phyloP scores from a whole-genome alignment of 2,797 vertebrate genomes.

The Darevskia mixta region DNA sequence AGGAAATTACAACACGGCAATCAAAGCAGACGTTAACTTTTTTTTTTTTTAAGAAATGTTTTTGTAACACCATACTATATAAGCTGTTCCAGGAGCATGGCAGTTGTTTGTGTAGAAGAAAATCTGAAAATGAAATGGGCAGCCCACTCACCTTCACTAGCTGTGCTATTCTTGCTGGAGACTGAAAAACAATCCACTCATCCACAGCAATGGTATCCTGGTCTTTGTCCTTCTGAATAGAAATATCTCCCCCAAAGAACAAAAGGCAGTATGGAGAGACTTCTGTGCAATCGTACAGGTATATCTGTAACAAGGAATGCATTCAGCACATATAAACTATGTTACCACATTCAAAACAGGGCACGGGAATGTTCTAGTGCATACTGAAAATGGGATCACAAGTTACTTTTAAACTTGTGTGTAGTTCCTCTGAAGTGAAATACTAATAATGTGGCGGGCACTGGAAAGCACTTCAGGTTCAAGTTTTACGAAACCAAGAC shows the following conservation, averaged over 20 bases:
- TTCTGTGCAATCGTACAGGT: slow-evolving; percentile 97
- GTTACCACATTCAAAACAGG: neutral
- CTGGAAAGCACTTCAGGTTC: neutral
- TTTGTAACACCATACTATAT: neutral
- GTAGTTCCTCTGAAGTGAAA: neutral
- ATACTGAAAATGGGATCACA: neutral
- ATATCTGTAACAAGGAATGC: slow-evolving; percentile 85
- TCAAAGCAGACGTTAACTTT: neutral
- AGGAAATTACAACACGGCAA: neutral
- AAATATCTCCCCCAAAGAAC: slow-evolving; percentile 97
- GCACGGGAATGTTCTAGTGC: neutral
- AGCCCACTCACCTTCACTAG: slow-evolving; percentile 89
- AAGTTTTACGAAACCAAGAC: neutral
- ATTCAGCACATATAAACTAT: neutral
- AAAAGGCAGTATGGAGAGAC: slow-evolving; percentile 96
- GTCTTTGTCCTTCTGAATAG: slow-evolving; percentile 93
- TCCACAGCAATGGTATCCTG: slow-evolving; percentile 97
- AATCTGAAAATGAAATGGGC: neutral
- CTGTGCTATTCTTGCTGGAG: slow-evolving; percentile 92
- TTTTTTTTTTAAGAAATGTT: neutral
- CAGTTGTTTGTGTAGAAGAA: neutral
- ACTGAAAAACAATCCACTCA: slow-evolving; percentile 97
- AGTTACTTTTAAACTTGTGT: neutral
- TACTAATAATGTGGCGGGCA: neutral
- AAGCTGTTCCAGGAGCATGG: neutral